A percentile compares a stretch with the other conserved stretches of the same genome.
Evolutionary conservation across 2,797 vertebrate species (phyloP).

Genomic region (Morelia viridis): DNA sequence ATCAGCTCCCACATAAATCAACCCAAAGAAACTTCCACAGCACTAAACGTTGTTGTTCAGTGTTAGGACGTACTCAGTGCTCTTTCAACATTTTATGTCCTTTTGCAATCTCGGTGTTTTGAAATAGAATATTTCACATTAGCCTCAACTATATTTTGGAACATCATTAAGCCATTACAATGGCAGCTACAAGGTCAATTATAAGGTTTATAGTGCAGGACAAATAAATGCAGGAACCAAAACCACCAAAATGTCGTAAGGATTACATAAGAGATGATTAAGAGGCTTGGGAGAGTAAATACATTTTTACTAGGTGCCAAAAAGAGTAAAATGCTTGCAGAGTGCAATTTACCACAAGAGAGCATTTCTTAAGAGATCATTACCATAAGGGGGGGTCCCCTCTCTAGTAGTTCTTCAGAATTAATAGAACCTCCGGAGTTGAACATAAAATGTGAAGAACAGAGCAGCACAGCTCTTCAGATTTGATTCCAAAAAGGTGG

Average conservation of each 20-base stretch:
- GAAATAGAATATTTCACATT: not conserved
- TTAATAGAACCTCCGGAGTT: not conserved
- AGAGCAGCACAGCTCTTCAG: not conserved
- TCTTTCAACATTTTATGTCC: not conserved
- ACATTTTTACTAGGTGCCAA: not conserved
- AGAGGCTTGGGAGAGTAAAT: not conserved
- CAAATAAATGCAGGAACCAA: not conserved
- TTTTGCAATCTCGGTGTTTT: not conserved
- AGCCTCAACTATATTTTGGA: not conserved
- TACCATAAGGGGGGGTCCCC: not conserved
- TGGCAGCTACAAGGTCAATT: not conserved
- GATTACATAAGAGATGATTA: not conserved
- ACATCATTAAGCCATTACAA: not conserved
- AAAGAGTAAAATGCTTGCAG: not conserved
- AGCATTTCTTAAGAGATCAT: not conserved
- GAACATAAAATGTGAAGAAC: not conserved
- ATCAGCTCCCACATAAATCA: not conserved
- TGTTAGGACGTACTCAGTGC: not conserved
- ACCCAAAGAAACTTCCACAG: not conserved
- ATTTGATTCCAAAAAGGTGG: not conserved
- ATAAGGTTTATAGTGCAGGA: not conserved
- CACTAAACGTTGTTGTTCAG: not conserved
- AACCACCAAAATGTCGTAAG: too few species aligned
- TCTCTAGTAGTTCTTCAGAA: not conserved
- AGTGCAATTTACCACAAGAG: not conserved